Conservation (phyloP, 1,140 invertebrate species). For the Solenopsis fugax region DNA sequence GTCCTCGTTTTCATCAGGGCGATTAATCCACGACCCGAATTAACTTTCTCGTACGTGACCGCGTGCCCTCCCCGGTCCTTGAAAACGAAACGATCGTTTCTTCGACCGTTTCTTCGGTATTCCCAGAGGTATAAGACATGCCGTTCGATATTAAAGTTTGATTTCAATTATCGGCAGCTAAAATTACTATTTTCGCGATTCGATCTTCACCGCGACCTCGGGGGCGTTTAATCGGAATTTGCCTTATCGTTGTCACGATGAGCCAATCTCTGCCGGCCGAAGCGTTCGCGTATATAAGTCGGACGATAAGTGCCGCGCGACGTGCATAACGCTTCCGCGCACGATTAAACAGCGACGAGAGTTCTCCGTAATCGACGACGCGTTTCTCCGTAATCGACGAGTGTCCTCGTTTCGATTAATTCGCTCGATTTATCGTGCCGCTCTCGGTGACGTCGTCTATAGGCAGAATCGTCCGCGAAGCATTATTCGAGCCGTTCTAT, state of each 20-base stretch:
- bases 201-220: background rate
- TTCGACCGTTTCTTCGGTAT: background rate
- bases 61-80: background rate
- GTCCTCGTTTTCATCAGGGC: conserved; percentile 70
- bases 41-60: conserved; percentile 16
- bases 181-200: conserved; percentile 18
- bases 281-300: background rate
- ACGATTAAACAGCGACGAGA: background rate
- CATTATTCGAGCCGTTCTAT: background rate
- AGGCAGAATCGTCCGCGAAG: background rate
- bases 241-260: background rate
- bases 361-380: background rate
- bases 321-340: background rate
- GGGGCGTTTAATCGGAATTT: background rate
- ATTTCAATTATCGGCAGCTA: conserved; percentile 36
- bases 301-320: background rate
- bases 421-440: conserved; percentile 30
- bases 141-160: conserved; percentile 14
- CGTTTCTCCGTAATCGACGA: background rate
- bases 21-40: conserved; percentile 37
- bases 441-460: background rate
- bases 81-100: conserved; percentile 17
- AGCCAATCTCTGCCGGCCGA: background rate
- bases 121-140: no score
- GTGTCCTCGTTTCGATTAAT: conserved; percentile 70